A percentile compares a stretch with the other conserved stretches of the same genome.
These are phyloP conservation scores for Pheosia tremula DNA, from an alignment of 2,888 invertebrate genomes.

Conservation along the genomic window DNA sequence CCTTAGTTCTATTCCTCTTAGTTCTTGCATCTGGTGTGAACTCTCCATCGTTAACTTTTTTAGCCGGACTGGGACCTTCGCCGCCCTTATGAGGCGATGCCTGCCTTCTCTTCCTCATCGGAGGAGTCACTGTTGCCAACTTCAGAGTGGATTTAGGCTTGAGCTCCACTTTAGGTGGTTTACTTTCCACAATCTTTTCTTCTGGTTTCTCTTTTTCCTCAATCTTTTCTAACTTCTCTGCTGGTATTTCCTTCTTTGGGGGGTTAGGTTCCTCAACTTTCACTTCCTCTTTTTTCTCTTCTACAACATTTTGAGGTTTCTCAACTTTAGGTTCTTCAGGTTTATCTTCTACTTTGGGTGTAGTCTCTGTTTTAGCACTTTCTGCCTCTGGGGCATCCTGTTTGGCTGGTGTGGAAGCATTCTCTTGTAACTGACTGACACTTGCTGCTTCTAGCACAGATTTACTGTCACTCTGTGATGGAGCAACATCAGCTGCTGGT, in stretches of 20 bases:
- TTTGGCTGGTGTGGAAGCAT: conserved; percentile 52
- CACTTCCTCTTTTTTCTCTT: conserved; percentile 53
- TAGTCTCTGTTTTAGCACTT: conserved; percentile 53
- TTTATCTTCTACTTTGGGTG: conserved; percentile 60
- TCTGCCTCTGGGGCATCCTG: conserved; percentile 52
- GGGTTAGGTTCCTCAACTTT: conserved; percentile 44
- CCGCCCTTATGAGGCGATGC: conserved; percentile 68
- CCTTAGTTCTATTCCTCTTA: conserved; percentile 79
- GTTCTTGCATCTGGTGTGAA: conserved; percentile 70
- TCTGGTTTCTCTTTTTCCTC: conserved; percentile 60
- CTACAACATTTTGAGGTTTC: conserved; percentile 34
- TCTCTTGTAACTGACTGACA: conserved; percentile 63
- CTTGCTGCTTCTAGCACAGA: conserved; percentile 72
- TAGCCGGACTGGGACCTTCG: conserved; percentile 65
- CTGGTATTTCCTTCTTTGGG: conserved; percentile 37
- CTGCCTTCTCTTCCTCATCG: conserved; percentile 82
- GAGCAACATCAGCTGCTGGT: conserved; percentile 71
- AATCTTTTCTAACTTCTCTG: conserved; percentile 20
- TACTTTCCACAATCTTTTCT: conserved; percentile 56
- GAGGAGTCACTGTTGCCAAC: conserved; percentile 83
- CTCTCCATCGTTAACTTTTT: conserved; percentile 67
- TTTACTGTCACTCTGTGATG: conserved; percentile 70
- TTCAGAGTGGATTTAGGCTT: conserved; percentile 81
- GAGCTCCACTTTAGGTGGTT: conserved; percentile 60
- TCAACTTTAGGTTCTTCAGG: conserved; percentile 57